These are phyloP conservation scores for Epistrophe grossulariae DNA, from an alignment of 2,888 invertebrate genomes.

Conservation along the genomic window DNA sequence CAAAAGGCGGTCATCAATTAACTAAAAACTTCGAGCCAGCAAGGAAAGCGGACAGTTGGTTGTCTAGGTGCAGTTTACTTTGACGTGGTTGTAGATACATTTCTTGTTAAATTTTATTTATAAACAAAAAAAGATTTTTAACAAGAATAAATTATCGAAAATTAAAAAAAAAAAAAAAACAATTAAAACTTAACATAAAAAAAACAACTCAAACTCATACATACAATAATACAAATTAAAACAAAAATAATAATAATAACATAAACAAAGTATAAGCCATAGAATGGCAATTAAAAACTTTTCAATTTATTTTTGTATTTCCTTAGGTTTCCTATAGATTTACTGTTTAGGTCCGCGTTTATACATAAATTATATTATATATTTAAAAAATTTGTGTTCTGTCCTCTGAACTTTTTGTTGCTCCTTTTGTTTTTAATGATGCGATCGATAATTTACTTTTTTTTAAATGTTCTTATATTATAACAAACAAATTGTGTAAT, in stretches of 20 bases:
- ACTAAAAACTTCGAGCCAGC: conserved; percentile 89
- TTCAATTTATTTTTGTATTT: conserved; percentile 71
- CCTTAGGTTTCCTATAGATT: conserved; percentile 56
- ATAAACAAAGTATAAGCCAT: conserved; percentile 65
- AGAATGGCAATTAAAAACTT: conserved; percentile 62
- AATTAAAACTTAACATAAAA: conserved; percentile 66
- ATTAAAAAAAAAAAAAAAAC: conserved; percentile 34
- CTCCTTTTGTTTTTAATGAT: neutral
- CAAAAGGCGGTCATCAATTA: conserved; percentile 92
- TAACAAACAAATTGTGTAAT: conserved; percentile 37
- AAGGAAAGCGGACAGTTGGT: conserved; percentile 93
- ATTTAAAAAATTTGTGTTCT: conserved; percentile 49
- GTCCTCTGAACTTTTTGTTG: conserved; percentile 37
- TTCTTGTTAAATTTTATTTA: conserved; percentile 78
- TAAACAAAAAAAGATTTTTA: conserved; percentile 32
- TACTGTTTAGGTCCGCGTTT: conserved; percentile 47
- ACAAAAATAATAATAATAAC: conserved; percentile 36
- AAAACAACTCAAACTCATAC: conserved; percentile 52
- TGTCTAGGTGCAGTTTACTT: conserved; percentile 94
- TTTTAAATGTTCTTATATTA: conserved; percentile 37
- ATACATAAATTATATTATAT: conserved; percentile 31
- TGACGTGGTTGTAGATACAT: conserved; percentile 87
- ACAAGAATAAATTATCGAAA: conserved; percentile 61
- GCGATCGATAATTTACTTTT: conserved; percentile 9
- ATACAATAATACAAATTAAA: conserved; percentile 70